Conservation (phyloP, 2,113 vertebrate genomes). For the Nannobrachium achirus region DNA sequence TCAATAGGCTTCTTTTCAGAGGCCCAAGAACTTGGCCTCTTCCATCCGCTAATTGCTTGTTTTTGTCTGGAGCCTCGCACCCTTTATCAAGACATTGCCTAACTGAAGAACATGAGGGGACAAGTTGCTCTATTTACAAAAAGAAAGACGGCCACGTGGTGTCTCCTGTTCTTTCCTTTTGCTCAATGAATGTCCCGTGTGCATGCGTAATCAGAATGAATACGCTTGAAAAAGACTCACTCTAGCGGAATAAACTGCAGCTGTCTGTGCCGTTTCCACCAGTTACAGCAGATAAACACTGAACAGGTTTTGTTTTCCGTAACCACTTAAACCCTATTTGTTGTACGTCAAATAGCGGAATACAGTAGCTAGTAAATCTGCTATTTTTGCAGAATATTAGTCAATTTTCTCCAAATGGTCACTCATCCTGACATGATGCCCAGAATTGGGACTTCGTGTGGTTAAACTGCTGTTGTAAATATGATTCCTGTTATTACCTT, state of each 20-base stretch:
- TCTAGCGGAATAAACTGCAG: conserved; percentile 19
- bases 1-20: conserved; percentile 73
- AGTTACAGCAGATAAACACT: conserved; percentile 29
- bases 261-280: conserved; percentile 39
- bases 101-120: conserved; percentile 68
- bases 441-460: too few relatives aligned
- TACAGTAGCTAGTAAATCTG: too few relatives aligned
- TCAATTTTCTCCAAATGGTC: too few relatives aligned
- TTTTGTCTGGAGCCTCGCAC: conserved; percentile 66
- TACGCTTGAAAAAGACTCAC: conserved; percentile 19
- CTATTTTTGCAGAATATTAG: too few relatives aligned
- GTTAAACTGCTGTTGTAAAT: not conserved
- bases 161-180: conserved; percentile 26
- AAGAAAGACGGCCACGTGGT: conserved; percentile 56
- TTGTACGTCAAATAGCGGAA: too few relatives aligned
- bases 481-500: conserved; percentile 13
- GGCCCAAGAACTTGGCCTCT: conserved; percentile 59
- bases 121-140: conserved; percentile 63
- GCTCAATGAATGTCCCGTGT: conserved; percentile 27
- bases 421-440: too few relatives aligned
- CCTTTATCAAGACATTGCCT: conserved; percentile 57
- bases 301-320: not conserved
- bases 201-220: conserved; percentile 35
- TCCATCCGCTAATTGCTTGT: conserved; percentile 78
- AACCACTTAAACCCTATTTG: too few relatives aligned